Conservation (phyloP, 2,888 invertebrate genomes). For the Glyphotaelius pellucidus region DNA sequence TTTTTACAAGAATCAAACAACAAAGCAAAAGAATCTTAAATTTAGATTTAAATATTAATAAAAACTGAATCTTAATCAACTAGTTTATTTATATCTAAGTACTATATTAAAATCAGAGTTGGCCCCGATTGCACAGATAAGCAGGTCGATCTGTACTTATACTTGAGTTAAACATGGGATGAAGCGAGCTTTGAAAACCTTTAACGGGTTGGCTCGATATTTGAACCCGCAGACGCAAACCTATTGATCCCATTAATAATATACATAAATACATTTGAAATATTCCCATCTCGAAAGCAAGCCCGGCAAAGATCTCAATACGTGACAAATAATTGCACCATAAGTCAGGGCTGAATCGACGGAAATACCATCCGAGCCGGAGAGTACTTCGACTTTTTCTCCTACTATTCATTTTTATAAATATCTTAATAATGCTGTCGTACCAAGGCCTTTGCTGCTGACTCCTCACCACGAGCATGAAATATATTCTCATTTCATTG, state of each 20-base stretch:
- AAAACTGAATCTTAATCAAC: too few species aligned
- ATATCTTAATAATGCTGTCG: not conserved
- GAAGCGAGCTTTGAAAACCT: not conserved
- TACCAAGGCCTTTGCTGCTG: not conserved
- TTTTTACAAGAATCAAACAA: too few species aligned
- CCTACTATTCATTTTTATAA: not conserved
- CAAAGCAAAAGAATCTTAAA: too few species aligned
- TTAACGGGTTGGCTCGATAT: not conserved
- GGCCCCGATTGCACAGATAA: too few species aligned
- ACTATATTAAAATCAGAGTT: too few species aligned
- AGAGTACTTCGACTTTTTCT: not conserved
- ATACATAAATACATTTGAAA: not conserved
- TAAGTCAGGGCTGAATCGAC: not conserved
- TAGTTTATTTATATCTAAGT: too few species aligned
- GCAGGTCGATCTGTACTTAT: too few species aligned
- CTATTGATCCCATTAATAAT: not conserved
- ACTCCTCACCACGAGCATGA: not conserved
- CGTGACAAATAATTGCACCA: not conserved
- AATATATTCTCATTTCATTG: not conserved
- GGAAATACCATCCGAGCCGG: not conserved
- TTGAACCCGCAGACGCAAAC: not conserved
- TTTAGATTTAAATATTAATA: too few species aligned
- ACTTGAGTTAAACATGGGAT: too few species aligned
- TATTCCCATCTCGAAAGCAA: not conserved
- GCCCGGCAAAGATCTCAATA: not conserved